These are phyloP conservation scores for Heliothis virescens DNA, from an alignment of 1,140 invertebrate species.

Conservation along the genomic window DNA sequence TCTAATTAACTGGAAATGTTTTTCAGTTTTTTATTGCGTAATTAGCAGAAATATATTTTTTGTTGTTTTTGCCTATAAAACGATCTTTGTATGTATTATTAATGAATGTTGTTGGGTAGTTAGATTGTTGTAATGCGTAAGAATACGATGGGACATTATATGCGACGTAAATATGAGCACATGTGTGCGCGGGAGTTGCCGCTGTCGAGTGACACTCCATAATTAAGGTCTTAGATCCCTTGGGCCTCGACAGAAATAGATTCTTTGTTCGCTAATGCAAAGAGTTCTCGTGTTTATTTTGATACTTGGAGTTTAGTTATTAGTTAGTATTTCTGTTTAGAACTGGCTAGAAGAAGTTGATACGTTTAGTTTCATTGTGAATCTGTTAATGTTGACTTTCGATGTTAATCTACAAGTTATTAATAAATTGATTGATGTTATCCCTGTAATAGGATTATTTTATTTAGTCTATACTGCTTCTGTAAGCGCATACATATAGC, in stretches of 20 bases:
- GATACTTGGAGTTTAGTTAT: slow-evolving; percentile 15
- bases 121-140: background rate
- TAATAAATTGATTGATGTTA: too few relatives aligned
- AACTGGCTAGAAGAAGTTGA: background rate
- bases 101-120: too few relatives aligned
- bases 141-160: slow-evolving; percentile 11
- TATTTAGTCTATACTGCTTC: too few relatives aligned
- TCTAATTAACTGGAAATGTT: background rate
- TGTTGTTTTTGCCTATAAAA: too few relatives aligned
- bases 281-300: slow-evolving; percentile 22
- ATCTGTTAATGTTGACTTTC: too few relatives aligned
- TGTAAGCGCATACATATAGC: too few relatives aligned
- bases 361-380: too few relatives aligned
- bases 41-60: too few relatives aligned
- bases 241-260: slow-evolving; percentile 55
- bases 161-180: slow-evolving; percentile 41
- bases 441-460: too few relatives aligned
- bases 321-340: slow-evolving; percentile 22
- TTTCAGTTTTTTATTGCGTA: background rate
- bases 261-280: slow-evolving; percentile 49
- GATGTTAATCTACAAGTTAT: too few relatives aligned
- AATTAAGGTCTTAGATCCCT: slow-evolving; percentile 58
- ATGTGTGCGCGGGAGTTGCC: slow-evolving; percentile 52
- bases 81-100: too few relatives aligned
- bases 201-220: slow-evolving; percentile 50